Evolutionary conservation across 2,797 vertebrate species (phyloP).

Genomic region (Dicrostonyx torquatus): DNA sequence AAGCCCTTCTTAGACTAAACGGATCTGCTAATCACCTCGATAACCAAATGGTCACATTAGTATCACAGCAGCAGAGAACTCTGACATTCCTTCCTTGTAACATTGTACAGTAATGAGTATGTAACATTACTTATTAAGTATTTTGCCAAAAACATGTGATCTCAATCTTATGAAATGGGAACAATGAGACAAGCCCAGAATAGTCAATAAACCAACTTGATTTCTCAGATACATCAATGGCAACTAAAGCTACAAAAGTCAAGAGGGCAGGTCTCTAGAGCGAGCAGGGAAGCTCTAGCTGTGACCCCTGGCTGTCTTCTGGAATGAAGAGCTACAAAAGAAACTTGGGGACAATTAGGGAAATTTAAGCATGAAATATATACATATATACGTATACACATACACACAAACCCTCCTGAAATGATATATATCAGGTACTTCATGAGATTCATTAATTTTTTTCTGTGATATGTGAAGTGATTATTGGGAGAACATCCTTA

Average conservation of each 20-base stretch:
- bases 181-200: conserved; percentile 14
- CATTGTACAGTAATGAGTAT: not conserved
- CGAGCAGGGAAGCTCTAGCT: not conserved
- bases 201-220: not conserved
- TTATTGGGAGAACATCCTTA: not conserved
- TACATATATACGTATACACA: not conserved
- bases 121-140: not conserved
- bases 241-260: not conserved
- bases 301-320: not conserved
- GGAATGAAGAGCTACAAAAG: not conserved
- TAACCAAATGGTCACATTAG: not conserved
- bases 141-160: conserved; percentile 23
- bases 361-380: not conserved
- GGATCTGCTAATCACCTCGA: not conserved
- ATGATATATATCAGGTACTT: not conserved
- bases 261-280: not conserved
- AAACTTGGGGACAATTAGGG: not conserved
- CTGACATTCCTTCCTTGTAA: not conserved
- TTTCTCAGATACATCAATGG: not conserved
- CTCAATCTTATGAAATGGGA: conserved; percentile 7
- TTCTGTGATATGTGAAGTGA: not conserved
- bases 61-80: not conserved
- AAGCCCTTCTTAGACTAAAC: not conserved
- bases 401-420: too few relatives aligned
- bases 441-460: not conserved